Conservation (phyloP, 1,140 invertebrate genomes). For the Augochlora pura region DNA sequence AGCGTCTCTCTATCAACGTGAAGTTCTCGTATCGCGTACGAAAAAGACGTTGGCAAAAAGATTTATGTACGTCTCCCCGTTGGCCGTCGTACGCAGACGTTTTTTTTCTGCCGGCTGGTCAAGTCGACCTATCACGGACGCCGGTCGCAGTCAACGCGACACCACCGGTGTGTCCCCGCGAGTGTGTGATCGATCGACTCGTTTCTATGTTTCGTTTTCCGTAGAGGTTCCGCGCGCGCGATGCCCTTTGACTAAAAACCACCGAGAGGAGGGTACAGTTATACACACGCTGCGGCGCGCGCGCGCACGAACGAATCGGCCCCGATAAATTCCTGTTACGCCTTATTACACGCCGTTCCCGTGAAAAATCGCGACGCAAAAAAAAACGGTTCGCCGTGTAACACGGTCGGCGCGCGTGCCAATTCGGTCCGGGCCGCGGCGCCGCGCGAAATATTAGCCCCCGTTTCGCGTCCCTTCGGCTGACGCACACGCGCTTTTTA, state of each 20-base stretch:
- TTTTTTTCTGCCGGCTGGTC: constrained; percentile 12
- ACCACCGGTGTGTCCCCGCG: not conserved
- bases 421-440: not conserved
- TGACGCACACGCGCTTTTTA: not conserved
- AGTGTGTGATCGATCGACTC: constrained; percentile 42
- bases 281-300: not conserved
- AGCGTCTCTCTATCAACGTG: not conserved
- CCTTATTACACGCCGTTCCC: not conserved
- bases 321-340: constrained; percentile 27
- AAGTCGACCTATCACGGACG: constrained; percentile 47
- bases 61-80: constrained; percentile 8
- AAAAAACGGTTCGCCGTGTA: not conserved
- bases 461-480: not conserved
- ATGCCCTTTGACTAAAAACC: constrained; percentile 54
- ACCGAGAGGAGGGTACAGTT: constrained; percentile 24
- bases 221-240: constrained; percentile 31
- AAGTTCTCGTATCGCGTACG: constrained; percentile 27
- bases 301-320: constrained; percentile 16
- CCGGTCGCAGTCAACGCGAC: not conserved
- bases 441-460: not conserved
- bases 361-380: not conserved
- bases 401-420: not conserved
- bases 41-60: constrained; percentile 44
- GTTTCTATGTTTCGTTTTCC: constrained; percentile 38
- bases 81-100: constrained; percentile 35